Conservation (phyloP, 2,113 vertebrate genomes). For the Pangasianodon hypophthalmus region DNA sequence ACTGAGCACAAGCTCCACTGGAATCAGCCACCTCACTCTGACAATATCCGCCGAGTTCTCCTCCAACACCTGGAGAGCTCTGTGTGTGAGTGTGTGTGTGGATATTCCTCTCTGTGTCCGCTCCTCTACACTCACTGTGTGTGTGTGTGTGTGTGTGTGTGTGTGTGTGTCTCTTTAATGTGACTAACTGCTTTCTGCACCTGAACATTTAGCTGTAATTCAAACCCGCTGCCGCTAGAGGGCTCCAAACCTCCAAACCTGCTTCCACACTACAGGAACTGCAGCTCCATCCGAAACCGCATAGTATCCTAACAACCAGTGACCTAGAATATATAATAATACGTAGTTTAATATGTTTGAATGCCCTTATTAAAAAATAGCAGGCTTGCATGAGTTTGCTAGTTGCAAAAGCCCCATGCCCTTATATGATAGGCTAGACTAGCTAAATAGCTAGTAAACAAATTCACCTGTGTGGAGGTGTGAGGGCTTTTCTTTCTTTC, state of each 20-base stretch:
- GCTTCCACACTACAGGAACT: background rate
- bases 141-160: slow-evolving; percentile 3
- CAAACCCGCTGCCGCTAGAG: background rate
- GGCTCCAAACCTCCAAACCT: background rate
- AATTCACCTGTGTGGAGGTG: background rate
- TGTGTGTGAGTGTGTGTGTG: background rate
- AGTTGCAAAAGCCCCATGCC: too few species aligned
- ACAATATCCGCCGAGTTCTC: background rate
- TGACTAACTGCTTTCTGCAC: slow-evolving; percentile 18
- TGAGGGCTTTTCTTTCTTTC: background rate
- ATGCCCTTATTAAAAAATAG: too few species aligned
- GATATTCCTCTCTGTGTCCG: background rate
- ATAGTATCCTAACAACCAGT: background rate
- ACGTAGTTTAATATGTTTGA: too few species aligned
- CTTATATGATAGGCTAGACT: too few species aligned
- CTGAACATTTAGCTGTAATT: slow-evolving; percentile 6
- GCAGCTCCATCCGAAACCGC: background rate
- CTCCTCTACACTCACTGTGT: background rate
- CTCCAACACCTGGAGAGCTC: slow-evolving; percentile 10
- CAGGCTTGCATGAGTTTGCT: too few species aligned
- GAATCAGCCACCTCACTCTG: background rate
- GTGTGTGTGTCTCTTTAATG: slow-evolving; percentile 10
- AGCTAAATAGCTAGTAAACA: background rate
- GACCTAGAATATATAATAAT: background rate
- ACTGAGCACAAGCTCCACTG: background rate